These are phyloP conservation scores for Andricus quercusramuli DNA, from an alignment of 2,888 invertebrate species.

Conservation along the genomic window DNA sequence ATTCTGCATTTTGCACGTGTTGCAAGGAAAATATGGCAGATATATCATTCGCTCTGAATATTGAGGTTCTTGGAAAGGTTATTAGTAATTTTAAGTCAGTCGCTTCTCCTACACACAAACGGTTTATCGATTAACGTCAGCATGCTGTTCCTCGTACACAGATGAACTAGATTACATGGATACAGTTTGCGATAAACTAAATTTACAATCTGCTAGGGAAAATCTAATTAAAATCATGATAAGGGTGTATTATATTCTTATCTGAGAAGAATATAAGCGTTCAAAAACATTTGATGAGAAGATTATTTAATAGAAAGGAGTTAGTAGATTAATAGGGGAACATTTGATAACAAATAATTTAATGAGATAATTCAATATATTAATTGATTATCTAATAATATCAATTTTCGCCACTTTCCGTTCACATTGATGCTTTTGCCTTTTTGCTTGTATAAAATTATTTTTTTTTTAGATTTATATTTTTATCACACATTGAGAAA, in stretches of 20 bases:
- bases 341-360: neutral
- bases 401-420: too few relatives aligned
- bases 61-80: slow-evolving; percentile 7
- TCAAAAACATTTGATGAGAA: neutral
- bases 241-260: neutral
- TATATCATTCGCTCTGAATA: neutral
- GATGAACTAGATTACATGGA: neutral
- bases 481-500: too few relatives aligned
- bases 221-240: slow-evolving; percentile 8
- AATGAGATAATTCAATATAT: neutral
- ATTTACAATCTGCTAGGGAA: neutral
- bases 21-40: neutral
- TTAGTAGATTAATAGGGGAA: neutral
- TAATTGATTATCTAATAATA: too few relatives aligned
- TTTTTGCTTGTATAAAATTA: too few relatives aligned
- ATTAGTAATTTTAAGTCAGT: slow-evolving; percentile 22
- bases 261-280: neutral
- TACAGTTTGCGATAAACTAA: neutral
- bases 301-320: neutral
- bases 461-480: too few relatives aligned
- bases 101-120: neutral
- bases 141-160: neutral
- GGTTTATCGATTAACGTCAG: slow-evolving; percentile 31
- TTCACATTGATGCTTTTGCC: too few relatives aligned
- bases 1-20: neutral